These are phyloP conservation scores for Bombyx huttoni DNA, from an alignment of 2,888 invertebrate genomes.

Conservation along the genomic window DNA sequence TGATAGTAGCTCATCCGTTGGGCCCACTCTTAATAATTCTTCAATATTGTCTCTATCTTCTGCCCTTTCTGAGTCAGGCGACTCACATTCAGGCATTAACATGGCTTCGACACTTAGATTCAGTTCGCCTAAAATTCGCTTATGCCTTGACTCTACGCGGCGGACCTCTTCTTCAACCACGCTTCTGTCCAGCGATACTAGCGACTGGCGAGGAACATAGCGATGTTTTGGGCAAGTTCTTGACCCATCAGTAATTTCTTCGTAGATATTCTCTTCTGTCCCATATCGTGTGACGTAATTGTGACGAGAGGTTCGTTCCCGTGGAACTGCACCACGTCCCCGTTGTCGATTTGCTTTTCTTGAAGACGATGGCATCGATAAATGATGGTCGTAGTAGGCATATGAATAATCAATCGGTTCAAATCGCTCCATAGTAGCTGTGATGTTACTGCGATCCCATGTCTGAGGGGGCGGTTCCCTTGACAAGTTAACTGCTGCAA, in stretches of 20 bases:
- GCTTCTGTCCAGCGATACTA: conserved; percentile 78
- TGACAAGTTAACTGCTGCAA: conserved; percentile 61
- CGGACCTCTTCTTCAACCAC: conserved; percentile 88
- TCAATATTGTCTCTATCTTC: conserved; percentile 75
- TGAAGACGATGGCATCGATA: conserved; percentile 74
- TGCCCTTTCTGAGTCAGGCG: conserved; percentile 75
- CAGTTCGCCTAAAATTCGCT: conserved; percentile 86
- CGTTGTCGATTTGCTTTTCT: conserved; percentile 57
- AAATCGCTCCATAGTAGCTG: conserved; percentile 76
- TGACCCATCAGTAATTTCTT: conserved; percentile 81
- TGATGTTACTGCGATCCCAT: conserved; percentile 76
- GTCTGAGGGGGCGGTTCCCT: conserved; percentile 60
- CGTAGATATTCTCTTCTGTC: conserved; percentile 88
- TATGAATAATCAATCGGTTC: conserved; percentile 85
- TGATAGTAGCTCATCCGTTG: conserved; percentile 80
- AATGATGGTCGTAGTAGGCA: conserved; percentile 84
- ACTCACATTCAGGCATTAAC: conserved; percentile 86
- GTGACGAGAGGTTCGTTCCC: conserved; percentile 70
- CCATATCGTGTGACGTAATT: conserved; percentile 85
- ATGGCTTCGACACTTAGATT: conserved; percentile 92
- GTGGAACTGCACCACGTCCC: conserved; percentile 51
- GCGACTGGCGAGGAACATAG: conserved; percentile 69
- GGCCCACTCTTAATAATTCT: conserved; percentile 78
- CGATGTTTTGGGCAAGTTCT: conserved; percentile 65
- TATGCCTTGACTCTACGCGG: conserved; percentile 86